Evolutionary conservation across 2,113 vertebrate species (phyloP).

Genomic region (Nanorana parkeri): DNA sequence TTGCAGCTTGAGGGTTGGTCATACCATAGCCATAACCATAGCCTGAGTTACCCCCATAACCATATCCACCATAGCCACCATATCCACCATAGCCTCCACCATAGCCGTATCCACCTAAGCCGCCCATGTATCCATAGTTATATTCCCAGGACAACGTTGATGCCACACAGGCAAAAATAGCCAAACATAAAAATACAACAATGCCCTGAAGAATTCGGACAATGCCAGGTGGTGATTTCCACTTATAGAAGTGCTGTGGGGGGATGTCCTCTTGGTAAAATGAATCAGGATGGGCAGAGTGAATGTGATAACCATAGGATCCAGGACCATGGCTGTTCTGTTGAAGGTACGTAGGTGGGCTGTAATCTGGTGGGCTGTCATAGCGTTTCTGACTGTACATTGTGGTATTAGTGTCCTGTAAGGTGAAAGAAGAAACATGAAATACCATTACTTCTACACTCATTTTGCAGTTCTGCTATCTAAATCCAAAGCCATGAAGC

Average conservation of each 20-base stretch:
- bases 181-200: slow-evolving; percentile 74
- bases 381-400: slow-evolving; percentile 72
- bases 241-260: slow-evolving; percentile 79
- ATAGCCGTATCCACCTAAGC: slow-evolving; percentile 58
- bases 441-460: not conserved
- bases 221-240: slow-evolving; percentile 81
- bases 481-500: not conserved
- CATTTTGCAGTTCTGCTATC: not conserved
- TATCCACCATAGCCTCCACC: slow-evolving; percentile 57
- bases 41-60: slow-evolving; percentile 17
- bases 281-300: slow-evolving; percentile 70
- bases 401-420: slow-evolving; percentile 40
- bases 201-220: slow-evolving; percentile 73
- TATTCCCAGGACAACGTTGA: slow-evolving; percentile 88
- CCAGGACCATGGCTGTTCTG: slow-evolving; percentile 65
- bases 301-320: slow-evolving; percentile 63
- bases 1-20: slow-evolving; percentile 81
- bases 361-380: slow-evolving; percentile 71
- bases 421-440: not conserved
- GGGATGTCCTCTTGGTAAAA: slow-evolving; percentile 74
- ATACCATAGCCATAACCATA: slow-evolving; percentile 74
- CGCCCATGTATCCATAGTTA: slow-evolving; percentile 65
- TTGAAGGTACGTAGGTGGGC: slow-evolving; percentile 62
- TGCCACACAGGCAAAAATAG: slow-evolving; percentile 84
- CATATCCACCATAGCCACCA: slow-evolving; percentile 52